Percentiles rank a stretch among this genome's conserved stretches.
These are phyloP conservation scores for Lichenostomus cassidix DNA, from an alignment of 2,113 vertebrate genomes.

Conservation along the genomic window DNA sequence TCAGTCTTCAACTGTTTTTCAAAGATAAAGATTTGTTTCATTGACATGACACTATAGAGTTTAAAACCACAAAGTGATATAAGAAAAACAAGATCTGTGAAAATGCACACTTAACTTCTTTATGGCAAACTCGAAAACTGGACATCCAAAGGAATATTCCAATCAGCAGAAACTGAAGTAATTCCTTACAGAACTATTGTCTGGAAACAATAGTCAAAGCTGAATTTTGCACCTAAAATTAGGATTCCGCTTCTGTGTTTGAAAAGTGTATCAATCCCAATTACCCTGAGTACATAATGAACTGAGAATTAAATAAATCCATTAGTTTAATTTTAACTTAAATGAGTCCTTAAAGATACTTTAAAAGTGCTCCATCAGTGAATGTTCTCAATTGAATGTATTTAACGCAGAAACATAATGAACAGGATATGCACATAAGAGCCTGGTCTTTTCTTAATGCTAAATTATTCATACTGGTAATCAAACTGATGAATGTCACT, in stretches of 20 bases:
- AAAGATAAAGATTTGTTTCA: not conserved
- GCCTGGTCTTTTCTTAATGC: not conserved
- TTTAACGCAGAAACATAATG: not conserved
- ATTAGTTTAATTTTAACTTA: conserved; percentile 34
- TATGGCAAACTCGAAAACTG: not conserved
- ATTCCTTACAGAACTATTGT: not conserved
- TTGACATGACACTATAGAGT: not conserved
- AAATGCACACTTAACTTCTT: not conserved
- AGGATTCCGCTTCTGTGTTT: not conserved
- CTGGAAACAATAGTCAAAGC: not conserved
- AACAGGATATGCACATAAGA: not conserved
- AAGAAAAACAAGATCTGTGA: not conserved
- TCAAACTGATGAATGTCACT: not conserved
- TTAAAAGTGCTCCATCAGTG: not conserved
- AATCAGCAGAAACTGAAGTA: not conserved
- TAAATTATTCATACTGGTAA: conserved; percentile 19
- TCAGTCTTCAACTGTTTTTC: not conserved
- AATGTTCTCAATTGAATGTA: not conserved
- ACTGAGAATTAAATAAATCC: conserved; percentile 42
- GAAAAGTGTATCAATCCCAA: conserved; percentile 5
- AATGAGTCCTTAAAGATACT: conserved; percentile 25
- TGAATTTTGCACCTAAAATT: not conserved
- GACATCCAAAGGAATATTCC: not conserved
- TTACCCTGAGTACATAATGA: conserved; percentile 13
- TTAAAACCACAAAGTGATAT: not conserved